These are phyloP conservation scores for Anthonomus grandis DNA, from an alignment of 1,140 invertebrate species.

Conservation along the genomic window DNA sequence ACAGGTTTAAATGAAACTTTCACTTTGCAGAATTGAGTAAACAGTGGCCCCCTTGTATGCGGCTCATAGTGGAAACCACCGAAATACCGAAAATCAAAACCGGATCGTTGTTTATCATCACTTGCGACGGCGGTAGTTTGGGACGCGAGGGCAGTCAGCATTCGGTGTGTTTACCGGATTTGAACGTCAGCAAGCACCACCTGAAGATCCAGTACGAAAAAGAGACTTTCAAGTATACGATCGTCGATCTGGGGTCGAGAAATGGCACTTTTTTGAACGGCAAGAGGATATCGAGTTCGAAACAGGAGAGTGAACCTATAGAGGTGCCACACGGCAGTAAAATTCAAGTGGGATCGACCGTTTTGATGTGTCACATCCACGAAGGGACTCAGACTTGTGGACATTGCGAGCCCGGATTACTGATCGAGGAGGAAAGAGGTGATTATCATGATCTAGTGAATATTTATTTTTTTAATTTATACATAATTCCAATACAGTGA, in stretches of 20 bases:
- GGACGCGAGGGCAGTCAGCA: conserved; percentile 77
- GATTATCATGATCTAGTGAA: no score
- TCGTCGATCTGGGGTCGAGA: conserved; percentile 79
- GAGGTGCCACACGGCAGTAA: conserved; percentile 72
- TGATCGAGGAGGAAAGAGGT: conserved; percentile 43
- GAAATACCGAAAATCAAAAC: conserved; percentile 62
- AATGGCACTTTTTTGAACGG: conserved; percentile 86
- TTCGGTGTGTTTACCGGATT: conserved; percentile 72
- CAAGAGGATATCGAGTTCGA: conserved; percentile 66
- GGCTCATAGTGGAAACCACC: conserved; percentile 80
- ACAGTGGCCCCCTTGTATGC: conserved; percentile 79
- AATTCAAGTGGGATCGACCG: conserved; percentile 67
- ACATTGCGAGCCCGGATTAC: conserved; percentile 82
- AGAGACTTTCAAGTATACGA: conserved; percentile 59
- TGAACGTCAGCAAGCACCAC: conserved; percentile 74
- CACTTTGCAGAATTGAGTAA: conserved; percentile 62
- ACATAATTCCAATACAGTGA: no score
- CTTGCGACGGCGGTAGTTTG: conserved; percentile 79
- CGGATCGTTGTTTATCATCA: conserved; percentile 80
- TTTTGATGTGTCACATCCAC: conserved; percentile 83
- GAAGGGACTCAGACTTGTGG: conserved; percentile 80
- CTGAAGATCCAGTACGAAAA: conserved; percentile 68
- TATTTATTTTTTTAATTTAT: no score
- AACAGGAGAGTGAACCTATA: conserved; percentile 62
- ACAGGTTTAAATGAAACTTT: conserved; percentile 3